Base-by-base conservation (phyloP, 2,888 invertebrate genomes). In the Tethea ocularis region DNA sequence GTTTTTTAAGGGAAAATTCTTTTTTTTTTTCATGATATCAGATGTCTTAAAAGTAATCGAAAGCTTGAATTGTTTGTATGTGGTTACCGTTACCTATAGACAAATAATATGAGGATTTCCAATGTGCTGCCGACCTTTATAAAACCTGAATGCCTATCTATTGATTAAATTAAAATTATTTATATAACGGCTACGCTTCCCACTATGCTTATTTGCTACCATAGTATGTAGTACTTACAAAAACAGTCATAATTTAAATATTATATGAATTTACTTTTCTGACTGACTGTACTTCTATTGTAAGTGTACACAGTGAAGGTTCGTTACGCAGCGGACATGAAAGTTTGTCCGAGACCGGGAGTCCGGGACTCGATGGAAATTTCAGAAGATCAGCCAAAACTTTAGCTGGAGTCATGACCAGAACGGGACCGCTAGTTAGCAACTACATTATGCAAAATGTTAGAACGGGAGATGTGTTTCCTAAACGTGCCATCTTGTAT, bases 271-370 rank as follows among this genome's bases (percentile, higher is more conserved):
- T 1, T n/a, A 46, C 13, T 20, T 29, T 15, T 57, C 11, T 38
- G 1, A 51, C 23, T 29, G 59, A 59, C 20, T 56, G 15, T 59
- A 38, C 24, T 15, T 33, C 26, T n/a, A 52, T 64, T 68, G 58
- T 57, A 63, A 60, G 63, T 64, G 62, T 62, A 57, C 67, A 67
- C 63, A 60, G 63, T 64, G 69, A 66, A 67, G 83, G 82, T 81
- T 85, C 83, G 81, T 84, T 85, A 83, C 72, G 68, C 69, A 64
- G 61, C 68, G 71, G 69, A 75, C 71, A 70, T 61, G 62, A 64
- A 82, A 84, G 69, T 83, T 84, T 59, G 72, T 59, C 67, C 52
- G 52, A 55, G 57, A 15, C 15, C 17, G 17, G 15, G 38, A 51
- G 51, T 58, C 29, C 65, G 57, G 63, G 60, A 17, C 61, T 63